Base-by-base conservation (phyloP, 2,888 invertebrate species). In the Apotomis capreana region DNA sequence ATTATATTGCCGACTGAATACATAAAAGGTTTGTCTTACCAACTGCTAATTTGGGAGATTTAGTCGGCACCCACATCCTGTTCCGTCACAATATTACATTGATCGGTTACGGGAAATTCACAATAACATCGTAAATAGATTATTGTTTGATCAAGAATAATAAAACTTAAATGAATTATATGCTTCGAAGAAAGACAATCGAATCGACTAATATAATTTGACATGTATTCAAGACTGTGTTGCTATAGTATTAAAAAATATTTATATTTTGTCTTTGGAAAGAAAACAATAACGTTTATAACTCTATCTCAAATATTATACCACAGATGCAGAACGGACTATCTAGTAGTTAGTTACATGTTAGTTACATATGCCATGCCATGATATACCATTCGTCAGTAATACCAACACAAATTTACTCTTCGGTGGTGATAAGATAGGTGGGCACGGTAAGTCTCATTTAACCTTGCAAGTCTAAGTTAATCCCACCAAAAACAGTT, bases 11-110 rank as follows among this genome's bases (percentile, higher is more conserved):
- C 83, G 85, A 89, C 87, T 84, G 85, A 87, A 87, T 87, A 81
- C 69, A 70, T 69, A 81, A 85, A 86, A 86, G 78, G 80, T 82
- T 81, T 82, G 84, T 94, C 96, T 95, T 93, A 96, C 96, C 96
- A 88, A 96, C 95, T 81, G 95, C 96, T 90, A 96, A 94, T 94
- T 96, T 96, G 79, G 95, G 95, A 75, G 95, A 94, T 92, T 96
- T 96, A 77, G 95, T 94, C 78, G 96, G 95, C 83, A 95, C 94
- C 96, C 96, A 96, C 96, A 96, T 96, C 87, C 87, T 89, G 61
- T 67, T 44, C 69, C 74, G 74, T 60, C 37, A 59, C 59, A 74
- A 68, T 49, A 58, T 58, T 58, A 44, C 40, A 59, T 46, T 52
- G 36, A 63, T 8, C 44, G 10, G n/a, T 46, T 46, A 54, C n/a